Base-by-base conservation (phyloP, 1,140 invertebrate genomes). In the Chrysoperla carnea region DNA sequence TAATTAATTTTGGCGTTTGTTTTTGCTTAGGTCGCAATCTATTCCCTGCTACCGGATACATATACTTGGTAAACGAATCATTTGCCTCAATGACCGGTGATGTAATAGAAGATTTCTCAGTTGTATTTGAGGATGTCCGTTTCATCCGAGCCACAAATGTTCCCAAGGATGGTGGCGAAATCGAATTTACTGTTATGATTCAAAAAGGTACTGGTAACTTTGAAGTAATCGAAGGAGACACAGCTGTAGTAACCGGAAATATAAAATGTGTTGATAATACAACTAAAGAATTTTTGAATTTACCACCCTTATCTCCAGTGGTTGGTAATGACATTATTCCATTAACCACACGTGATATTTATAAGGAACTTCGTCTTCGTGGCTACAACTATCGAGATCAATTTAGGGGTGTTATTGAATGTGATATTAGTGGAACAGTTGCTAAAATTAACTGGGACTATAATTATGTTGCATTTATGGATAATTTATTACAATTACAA, bases 391-490 rank as follows among this genome's bases (percentile, higher is more conserved):
- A 96, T 61, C 75, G 70, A 15, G 80, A 81, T 23, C 55, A 74
- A 1, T 94, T 92, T 64, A 70, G 75, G 48, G 76, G 72, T 9
- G 56, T 82, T 8, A 57, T 67, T 9, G 62, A 66, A 14, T 52
- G 58, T 53, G 55, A 73, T 59, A 60, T 61, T 3, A 63, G 66
- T 44, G 68, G 63, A 17, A 49, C 45, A 0, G 55, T 50, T 11
- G 80, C 75, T 14, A 57, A 56, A 14, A 59, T 79, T 1, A 47
- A 50, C 28, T 90, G 86, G 86, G 61, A 62, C 11, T 57, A 80
- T 50, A 91, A 93, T 58, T 96, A 87, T 87, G 76, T 91, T 0
- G 73, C 87, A 1, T 95, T 92, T 59, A 76, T 95, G 70, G 92
- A 96, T 58, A 88, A 81, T 12, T 83, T 95, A 76, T 61, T 95